These are phyloP conservation scores for Lathronympha strigana DNA, from an alignment of 2,888 invertebrate species.

Conservation along the genomic window DNA sequence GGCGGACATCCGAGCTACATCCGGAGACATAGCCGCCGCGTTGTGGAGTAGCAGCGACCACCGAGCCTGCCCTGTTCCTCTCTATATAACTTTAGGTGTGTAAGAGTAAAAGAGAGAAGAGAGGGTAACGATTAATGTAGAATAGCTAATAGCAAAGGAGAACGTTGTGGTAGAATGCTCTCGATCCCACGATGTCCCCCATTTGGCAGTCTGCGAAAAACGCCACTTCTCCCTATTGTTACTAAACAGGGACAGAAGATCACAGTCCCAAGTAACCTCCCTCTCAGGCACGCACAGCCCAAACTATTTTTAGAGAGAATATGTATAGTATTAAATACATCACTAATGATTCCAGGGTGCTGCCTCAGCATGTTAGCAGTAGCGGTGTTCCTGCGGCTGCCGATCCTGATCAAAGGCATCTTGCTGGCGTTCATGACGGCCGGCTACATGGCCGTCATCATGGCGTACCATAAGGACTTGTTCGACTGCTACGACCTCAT, in stretches of 20 bases:
- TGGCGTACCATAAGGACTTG: conserved; percentile 90
- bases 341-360: conserved; percentile 75
- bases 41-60: conserved; percentile 85
- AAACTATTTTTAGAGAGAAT: too few relatives aligned
- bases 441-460: conserved; percentile 91
- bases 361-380: conserved; percentile 93
- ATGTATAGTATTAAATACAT: neutral
- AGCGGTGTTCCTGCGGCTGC: conserved; percentile 92
- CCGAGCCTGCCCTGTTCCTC: conserved; percentile 92
- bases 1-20: conserved; percentile 73
- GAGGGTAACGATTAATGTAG: too few relatives aligned
- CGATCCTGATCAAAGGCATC: conserved; percentile 91
- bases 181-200: too few relatives aligned
- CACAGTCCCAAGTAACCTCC: too few relatives aligned
- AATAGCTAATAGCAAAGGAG: too few relatives aligned
- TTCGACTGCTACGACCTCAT: conserved; percentile 93
- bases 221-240: too few relatives aligned
- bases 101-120: too few relatives aligned
- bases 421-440: conserved; percentile 91
- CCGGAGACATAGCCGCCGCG: conserved; percentile 61
- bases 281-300: too few relatives aligned
- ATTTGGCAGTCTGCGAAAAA: too few relatives aligned
- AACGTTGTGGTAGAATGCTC: too few relatives aligned
- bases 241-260: too few relatives aligned
- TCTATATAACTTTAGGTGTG: conserved; percentile 90